phyloP scores from a whole-genome alignment of 1,140 invertebrate genomes.

The Elysia chlorotica region DNA sequence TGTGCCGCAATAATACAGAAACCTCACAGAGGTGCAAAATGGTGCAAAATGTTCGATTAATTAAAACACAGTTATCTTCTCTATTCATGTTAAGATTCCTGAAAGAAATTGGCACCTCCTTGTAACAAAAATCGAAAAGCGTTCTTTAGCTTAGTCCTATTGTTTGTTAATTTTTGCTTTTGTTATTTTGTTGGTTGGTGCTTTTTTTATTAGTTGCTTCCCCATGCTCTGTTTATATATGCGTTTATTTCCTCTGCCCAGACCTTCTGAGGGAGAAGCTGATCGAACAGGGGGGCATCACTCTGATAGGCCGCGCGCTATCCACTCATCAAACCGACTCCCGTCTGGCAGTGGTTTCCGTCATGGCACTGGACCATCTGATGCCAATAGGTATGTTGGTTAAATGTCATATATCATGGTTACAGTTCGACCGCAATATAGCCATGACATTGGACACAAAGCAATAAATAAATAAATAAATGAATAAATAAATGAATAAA shows the following conservation, averaged over 20 bases:
- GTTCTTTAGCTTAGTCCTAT: too few species aligned
- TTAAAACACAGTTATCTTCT: background rate
- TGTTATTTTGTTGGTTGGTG: background rate
- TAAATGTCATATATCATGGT: too few species aligned
- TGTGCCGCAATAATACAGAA: too few species aligned
- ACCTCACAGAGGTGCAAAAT: too few species aligned
- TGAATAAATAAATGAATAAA: too few species aligned
- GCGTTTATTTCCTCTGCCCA: background rate
- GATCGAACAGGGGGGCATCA: background rate
- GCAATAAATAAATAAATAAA: too few species aligned
- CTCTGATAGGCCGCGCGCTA: background rate
- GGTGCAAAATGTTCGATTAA: too few species aligned
- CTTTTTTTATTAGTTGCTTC: background rate
- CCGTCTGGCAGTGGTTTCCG: conserved; percentile 1
- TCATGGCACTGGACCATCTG: conserved; percentile 1
- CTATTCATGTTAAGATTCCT: background rate
- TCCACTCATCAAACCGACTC: background rate
- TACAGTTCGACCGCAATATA: too few species aligned
- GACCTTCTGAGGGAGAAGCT: conserved; percentile 6
- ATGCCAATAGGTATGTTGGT: conserved; percentile 12
- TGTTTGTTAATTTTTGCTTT: background rate
- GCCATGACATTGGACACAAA: too few species aligned
- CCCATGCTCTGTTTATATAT: background rate
- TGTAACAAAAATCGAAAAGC: too few species aligned
- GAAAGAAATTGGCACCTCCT: too few species aligned